Evolutionary conservation across 2,113 vertebrate species (phyloP), one percentile per base, ranked within the genome.

Genomic region (Cichladusa arquata): DNA sequence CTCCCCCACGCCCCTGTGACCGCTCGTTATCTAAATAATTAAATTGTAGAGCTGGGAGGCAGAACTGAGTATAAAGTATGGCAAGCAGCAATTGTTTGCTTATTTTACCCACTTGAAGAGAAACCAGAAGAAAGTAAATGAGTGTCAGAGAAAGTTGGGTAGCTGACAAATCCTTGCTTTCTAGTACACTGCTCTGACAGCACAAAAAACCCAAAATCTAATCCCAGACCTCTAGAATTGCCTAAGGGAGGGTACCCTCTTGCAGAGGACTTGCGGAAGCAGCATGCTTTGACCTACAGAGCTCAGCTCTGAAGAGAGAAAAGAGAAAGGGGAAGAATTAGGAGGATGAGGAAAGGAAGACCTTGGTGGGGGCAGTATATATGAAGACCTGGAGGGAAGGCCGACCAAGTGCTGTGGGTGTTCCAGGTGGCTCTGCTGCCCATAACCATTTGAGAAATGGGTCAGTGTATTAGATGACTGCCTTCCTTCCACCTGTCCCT

Each of bases 61-160:
- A 67, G 54, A 90, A 51, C 28, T 72, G 47, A 50, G 31, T 66
- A 33, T 85, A 65, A 77, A 71, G 31, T 70, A 60, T 44, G 45
- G 44, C 47, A 69, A 76, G 36, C 58, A 87, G 69, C 14, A 65
- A 17, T 78, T 93, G 50, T 58, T 91, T 95, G 60, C 8, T 87
- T 48, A 36, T 90, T 89, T 89, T 70, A 70, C 29, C 25, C 47
- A 54, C 51, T 86, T 77, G 44, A 56, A 66, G 19, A 89, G 12
- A 50, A 87, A 61, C 17, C 33, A 80, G 69, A 34, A 86, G 51
- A 81, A 54, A 73, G 33, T 61, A 80, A 88, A 65, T 47, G 29
- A 77, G 50, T 31, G 54, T 92, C 22, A 40, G 38, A 73, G 71
- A 56, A 33, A 78, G 23, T 16, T 67, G 29, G 16, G 17, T 58